Conservation (phyloP, 2,113 vertebrate genomes). For the Otolemur garnettii region DNA sequence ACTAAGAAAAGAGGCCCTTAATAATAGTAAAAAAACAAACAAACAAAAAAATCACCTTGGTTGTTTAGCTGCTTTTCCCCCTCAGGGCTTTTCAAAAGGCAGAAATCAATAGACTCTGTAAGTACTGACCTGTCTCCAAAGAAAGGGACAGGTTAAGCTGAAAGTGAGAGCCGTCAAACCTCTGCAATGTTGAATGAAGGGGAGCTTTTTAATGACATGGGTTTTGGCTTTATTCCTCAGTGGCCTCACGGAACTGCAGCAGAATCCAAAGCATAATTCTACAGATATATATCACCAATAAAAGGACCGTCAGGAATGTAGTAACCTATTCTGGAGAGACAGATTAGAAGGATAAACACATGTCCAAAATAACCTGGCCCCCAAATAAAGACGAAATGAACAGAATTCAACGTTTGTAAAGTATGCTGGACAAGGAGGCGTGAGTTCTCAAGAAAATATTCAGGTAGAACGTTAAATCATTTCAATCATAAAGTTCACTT, state of each 20-base stretch:
- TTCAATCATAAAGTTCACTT: background rate
- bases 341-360: background rate
- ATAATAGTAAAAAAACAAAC: background rate
- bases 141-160: background rate
- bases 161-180: background rate
- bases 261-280: background rate
- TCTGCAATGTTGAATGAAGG: background rate
- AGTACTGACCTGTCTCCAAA: slow-evolving; percentile 26
- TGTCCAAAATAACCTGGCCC: background rate
- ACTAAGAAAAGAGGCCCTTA: slow-evolving; percentile 53
- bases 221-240: background rate
- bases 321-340: background rate
- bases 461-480: background rate
- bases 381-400: background rate
- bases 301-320: background rate
- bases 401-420: background rate
- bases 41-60: background rate
- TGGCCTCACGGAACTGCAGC: background rate
- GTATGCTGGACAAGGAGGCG: background rate
- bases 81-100: background rate
- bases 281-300: background rate
- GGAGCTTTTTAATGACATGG: background rate
- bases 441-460: slow-evolving; percentile 15
- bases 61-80: background rate
- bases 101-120: slow-evolving; percentile 15